Percentiles rank a stretch among this genome's conserved stretches.
phyloP scores from a whole-genome alignment of 2,888 invertebrate species.

The Anagyrus pseudococci region DNA sequence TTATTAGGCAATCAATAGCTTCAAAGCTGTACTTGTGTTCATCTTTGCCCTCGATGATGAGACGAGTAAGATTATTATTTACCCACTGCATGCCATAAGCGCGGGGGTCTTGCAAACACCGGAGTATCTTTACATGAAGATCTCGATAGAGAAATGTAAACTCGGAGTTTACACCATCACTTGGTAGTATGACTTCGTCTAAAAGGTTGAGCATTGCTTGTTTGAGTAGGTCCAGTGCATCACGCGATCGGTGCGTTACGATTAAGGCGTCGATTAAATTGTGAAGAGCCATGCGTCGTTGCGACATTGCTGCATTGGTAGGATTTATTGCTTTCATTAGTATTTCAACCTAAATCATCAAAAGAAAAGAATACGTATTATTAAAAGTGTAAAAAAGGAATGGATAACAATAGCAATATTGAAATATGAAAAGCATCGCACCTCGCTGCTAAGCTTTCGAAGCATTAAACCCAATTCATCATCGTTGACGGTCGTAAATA shows the following conservation, averaged over 20 bases:
- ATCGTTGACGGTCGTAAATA: constrained; percentile 56
- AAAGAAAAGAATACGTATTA: no score
- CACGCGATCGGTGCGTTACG: constrained; percentile 79
- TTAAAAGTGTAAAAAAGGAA: no score
- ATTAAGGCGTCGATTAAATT: constrained; percentile 81
- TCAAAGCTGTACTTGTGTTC: constrained; percentile 91
- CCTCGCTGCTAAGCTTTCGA: constrained; percentile 78
- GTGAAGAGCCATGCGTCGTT: constrained; percentile 78
- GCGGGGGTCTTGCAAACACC: constrained; percentile 84
- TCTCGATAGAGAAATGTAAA: constrained; percentile 83
- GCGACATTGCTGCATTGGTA: constrained; percentile 65
- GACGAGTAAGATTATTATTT: constrained; percentile 89
- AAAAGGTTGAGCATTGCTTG: constrained; percentile 91
- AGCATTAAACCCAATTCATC: constrained; percentile 84
- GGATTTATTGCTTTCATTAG: constrained; percentile 72
- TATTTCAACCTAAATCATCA: constrained; percentile 65
- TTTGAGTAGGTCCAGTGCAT: constrained; percentile 80
- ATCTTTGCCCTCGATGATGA: constrained; percentile 85
- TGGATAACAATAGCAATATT: no score
- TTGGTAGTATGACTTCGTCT: constrained; percentile 76
- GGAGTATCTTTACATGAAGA: constrained; percentile 86
- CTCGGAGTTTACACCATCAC: constrained; percentile 76
- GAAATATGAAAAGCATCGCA: constrained; percentile 53
- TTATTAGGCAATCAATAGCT: constrained; percentile 86
- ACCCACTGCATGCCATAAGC: constrained; percentile 91